A percentile compares a stretch with the other conserved stretches of the same genome.
Conservation (phyloP, 2,797 vertebrate genomes). For the Chloroceryle inda region DNA sequence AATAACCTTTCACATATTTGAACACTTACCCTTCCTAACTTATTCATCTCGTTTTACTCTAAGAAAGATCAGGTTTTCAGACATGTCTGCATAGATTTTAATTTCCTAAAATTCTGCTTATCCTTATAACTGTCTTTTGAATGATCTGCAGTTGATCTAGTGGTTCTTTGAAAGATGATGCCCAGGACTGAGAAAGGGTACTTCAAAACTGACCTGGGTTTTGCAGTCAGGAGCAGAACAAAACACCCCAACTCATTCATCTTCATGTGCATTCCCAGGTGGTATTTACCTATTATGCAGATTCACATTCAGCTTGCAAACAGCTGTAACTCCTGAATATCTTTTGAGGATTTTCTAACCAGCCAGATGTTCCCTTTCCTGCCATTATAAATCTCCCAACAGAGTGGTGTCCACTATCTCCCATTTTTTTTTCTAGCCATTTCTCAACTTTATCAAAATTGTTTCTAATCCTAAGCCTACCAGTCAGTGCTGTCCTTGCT, state of each 20-base stretch:
- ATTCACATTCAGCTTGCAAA: background rate
- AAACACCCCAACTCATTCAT: background rate
- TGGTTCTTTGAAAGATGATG: background rate
- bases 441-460: background rate
- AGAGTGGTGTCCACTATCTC: rapidly evolving
- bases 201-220: background rate
- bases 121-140: background rate
- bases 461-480: background rate
- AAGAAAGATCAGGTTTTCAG: background rate
- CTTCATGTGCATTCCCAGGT: background rate
- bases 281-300: background rate
- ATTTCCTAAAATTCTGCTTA: background rate
- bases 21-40: background rate
- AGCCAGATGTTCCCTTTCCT: background rate
- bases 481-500: background rate
- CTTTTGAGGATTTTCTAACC: background rate
- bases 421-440: background rate
- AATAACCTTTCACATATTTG: background rate
- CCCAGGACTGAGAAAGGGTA: background rate
- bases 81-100: background rate
- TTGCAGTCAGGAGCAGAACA: background rate
- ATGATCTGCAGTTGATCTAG: background rate
- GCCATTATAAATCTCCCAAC: background rate
- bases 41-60: background rate
- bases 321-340: background rate